A percentile compares a stretch with the other conserved stretches of the same genome.
Conservation (phyloP, 2,113 vertebrate genomes). For the Tetrao urogallus region DNA sequence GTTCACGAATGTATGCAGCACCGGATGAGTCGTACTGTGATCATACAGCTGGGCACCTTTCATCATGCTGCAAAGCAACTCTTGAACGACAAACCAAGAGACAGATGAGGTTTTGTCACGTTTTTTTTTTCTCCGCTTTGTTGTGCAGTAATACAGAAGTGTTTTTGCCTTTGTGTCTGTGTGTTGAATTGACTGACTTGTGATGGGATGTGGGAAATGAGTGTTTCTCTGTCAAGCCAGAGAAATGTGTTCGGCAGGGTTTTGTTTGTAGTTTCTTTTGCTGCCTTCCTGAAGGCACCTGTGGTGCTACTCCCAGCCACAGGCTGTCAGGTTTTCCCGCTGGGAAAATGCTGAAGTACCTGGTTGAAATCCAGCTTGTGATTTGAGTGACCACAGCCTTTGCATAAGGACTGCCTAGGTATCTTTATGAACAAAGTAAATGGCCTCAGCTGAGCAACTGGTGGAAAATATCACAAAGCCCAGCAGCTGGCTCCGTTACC, state of each 20-base stretch:
- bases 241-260: neutral
- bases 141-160: slow-evolving; percentile 32
- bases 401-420: neutral
- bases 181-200: slow-evolving; percentile 48
- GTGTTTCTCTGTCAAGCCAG: slow-evolving; percentile 6
- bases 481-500: neutral
- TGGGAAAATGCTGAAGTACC: neutral
- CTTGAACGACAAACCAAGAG: slow-evolving; percentile 57
- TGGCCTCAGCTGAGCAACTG: neutral
- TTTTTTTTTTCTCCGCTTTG: slow-evolving; percentile 29
- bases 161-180: slow-evolving; percentile 37
- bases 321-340: neutral
- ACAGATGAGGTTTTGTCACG: slow-evolving; percentile 58
- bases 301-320: rapidly evolving
- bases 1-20: slow-evolving; percentile 35
- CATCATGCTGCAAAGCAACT: slow-evolving; percentile 63
- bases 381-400: neutral
- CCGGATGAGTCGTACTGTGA: neutral
- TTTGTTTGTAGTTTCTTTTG: neutral
- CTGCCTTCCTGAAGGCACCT: neutral
- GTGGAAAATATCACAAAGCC: neutral
- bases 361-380: neutral
- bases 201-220: slow-evolving; percentile 23
- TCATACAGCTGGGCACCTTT: slow-evolving; percentile 64
- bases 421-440: neutral